Evolutionary conservation across 1,140 invertebrate genomes (phyloP).

Genomic region (Cyphomyrmex costatus): DNA sequence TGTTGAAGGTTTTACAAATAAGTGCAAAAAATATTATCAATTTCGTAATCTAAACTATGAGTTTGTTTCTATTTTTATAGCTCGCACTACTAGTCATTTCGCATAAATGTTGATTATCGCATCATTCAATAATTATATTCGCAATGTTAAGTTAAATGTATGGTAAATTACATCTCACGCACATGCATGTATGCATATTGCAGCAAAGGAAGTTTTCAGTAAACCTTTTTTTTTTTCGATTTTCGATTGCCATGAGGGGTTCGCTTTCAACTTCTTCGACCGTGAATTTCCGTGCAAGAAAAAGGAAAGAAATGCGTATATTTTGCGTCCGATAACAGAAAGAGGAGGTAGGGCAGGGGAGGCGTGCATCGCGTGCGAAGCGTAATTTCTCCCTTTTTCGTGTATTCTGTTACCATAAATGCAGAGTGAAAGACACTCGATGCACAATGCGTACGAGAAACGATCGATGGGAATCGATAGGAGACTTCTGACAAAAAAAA

Average conservation of each 20-base stretch:
- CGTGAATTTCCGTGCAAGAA: conserved; percentile 36
- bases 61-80: not conserved
- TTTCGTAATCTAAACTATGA: not conserved
- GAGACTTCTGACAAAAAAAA: conserved; percentile 48
- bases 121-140: conserved; percentile 31
- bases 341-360: not conserved
- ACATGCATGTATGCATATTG: not conserved
- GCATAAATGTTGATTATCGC: conserved; percentile 10
- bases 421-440: conserved; percentile 13
- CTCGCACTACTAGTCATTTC: not conserved
- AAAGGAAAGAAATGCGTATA: conserved; percentile 1
- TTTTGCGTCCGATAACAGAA: not conserved
- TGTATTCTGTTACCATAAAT: conserved; percentile 6
- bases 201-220: conserved; percentile 3
- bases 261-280: conserved; percentile 30
- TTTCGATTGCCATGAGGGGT: conserved; percentile 11
- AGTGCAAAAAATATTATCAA: not conserved
- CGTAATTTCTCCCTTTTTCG: conserved; percentile 58
- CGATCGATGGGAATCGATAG: conserved; percentile 52
- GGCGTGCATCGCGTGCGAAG: conserved; percentile 55
- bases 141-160: conserved; percentile 2
- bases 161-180: conserved; percentile 16
- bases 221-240: conserved; percentile 16
- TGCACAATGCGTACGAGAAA: conserved; percentile 21
- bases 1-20: not conserved